Conservation (phyloP, 2,113 vertebrate species). For the Pithys albifrons region DNA sequence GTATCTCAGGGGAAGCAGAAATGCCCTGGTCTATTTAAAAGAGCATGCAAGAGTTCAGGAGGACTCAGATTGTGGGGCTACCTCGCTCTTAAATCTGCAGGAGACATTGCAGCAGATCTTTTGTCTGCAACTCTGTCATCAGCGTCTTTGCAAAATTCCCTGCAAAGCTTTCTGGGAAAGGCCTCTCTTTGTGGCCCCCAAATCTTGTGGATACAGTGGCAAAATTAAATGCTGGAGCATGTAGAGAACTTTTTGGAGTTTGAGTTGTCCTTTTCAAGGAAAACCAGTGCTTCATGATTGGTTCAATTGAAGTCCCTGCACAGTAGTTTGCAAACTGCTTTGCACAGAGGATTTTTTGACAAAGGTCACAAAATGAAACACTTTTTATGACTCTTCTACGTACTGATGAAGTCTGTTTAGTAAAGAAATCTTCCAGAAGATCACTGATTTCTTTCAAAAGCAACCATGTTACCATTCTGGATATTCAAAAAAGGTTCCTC, state of each 20-base stretch:
- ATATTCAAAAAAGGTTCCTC: background rate
- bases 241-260: background rate
- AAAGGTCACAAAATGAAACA: background rate
- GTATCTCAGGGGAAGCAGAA: background rate
- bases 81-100: background rate
- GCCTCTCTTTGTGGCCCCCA: background rate
- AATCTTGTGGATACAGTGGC: background rate
- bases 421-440: background rate
- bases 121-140: background rate
- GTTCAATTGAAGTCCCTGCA: background rate
- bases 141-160: background rate
- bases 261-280: background rate
- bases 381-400: background rate
- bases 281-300: background rate
- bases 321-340: background rate
- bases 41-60: background rate
- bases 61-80: background rate
- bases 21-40: background rate
- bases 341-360: background rate
- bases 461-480: background rate
- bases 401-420: background rate
- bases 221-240: background rate
- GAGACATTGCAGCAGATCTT: background rate
- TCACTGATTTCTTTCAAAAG: background rate
- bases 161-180: background rate